Percentiles rank a stretch among this genome's conserved stretches.
Conservation (phyloP, 2,888 invertebrate genomes). For the Prosapia bicincta region DNA sequence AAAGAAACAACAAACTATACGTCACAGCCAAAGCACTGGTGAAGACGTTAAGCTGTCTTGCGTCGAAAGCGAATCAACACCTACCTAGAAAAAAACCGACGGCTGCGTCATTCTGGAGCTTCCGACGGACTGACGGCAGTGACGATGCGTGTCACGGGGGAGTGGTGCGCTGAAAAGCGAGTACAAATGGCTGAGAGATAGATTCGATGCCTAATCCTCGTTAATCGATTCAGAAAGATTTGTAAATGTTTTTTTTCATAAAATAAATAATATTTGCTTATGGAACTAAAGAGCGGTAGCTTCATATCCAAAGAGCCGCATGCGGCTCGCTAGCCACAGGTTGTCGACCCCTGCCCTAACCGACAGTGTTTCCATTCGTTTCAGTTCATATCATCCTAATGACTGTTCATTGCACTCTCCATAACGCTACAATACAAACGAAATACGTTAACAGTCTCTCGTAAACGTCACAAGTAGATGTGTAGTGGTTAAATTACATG, state of each 20-base stretch:
- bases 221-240: slow-evolving; percentile 5
- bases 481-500: too few species aligned
- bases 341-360: not conserved
- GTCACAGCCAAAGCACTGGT: slow-evolving; percentile 8
- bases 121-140: slow-evolving; percentile 4
- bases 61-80: not conserved
- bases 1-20: slow-evolving; percentile 9
- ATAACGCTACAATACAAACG: too few species aligned
- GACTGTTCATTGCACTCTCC: too few species aligned
- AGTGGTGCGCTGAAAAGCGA: slow-evolving; percentile 2
- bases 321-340: too few species aligned
- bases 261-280: not conserved
- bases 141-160: not conserved
- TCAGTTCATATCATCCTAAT: too few species aligned
- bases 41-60: slow-evolving; percentile 3
- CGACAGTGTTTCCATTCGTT: too few species aligned
- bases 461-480: too few species aligned
- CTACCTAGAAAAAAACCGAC: not conserved
- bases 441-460: too few species aligned
- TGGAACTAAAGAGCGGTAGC: slow-evolving; percentile 5
- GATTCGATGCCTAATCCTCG: not conserved
- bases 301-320: too few species aligned
- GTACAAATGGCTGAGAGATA: slow-evolving; percentile 5
- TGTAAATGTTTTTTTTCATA: not conserved
- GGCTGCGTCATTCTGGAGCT: not conserved